Evolutionary conservation across 2,888 invertebrate species (phyloP).

Genomic region (Xestobium rufovillosum): DNA sequence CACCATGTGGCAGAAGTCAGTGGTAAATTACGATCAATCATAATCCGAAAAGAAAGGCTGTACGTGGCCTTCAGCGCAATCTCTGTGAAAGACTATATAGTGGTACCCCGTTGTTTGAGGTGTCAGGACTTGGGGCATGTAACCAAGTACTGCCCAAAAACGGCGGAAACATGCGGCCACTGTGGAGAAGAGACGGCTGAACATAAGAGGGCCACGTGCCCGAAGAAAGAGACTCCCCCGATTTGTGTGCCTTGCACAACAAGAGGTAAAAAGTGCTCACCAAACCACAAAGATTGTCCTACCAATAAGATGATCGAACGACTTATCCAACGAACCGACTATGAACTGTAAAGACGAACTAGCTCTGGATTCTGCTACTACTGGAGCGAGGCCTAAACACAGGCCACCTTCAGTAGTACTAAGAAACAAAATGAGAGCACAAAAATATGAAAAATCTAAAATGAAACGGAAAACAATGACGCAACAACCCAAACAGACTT

Average conservation of each 20-base stretch:
- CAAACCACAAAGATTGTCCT: not conserved
- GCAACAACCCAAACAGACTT: too few relatives aligned
- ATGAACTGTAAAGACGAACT: too few relatives aligned
- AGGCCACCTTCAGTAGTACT: too few relatives aligned
- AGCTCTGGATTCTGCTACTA: too few relatives aligned
- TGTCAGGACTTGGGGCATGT: conserved; percentile 10
- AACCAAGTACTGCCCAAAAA: conserved; percentile 3
- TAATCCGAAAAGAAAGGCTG: too few relatives aligned
- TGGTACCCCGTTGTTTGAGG: conserved; percentile 7
- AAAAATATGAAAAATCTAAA: too few relatives aligned
- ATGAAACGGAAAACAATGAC: too few relatives aligned
- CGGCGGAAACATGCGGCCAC: conserved; percentile 4
- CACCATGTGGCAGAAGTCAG: conserved; percentile 8
- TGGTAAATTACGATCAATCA: not conserved
- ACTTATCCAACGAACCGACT: conserved; percentile 4
- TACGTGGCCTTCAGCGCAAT: too few relatives aligned
- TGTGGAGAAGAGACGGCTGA: conserved; percentile 7
- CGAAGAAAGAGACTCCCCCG: conserved; percentile 2
- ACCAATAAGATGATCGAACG: too few relatives aligned
- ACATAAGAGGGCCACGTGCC: conserved; percentile 5
- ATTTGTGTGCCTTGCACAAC: conserved; percentile 8
- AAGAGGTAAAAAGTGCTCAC: conserved; percentile 1
- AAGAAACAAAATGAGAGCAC: too few relatives aligned
- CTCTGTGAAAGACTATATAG: conserved; percentile 9
- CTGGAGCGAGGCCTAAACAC: too few relatives aligned